phyloP scores from a whole-genome alignment of 2,113 vertebrate genomes.

The Paralichthys olivaceus region DNA sequence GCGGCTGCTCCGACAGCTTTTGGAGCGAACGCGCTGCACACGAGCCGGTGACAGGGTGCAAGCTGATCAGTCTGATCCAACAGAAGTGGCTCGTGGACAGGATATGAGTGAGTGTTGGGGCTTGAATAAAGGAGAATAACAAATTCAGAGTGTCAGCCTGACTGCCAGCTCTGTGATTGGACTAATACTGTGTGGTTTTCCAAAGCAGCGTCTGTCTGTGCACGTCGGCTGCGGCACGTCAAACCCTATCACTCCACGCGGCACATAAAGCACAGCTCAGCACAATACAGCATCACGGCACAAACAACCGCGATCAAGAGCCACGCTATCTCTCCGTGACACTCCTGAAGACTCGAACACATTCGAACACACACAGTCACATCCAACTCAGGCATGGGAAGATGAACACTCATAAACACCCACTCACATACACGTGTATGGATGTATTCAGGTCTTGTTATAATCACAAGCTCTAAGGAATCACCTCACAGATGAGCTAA shows the following conservation, averaged over 20 bases:
- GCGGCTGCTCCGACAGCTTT: conserved; percentile 13
- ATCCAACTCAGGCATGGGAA: conserved; percentile 39
- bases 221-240: conserved; percentile 59
- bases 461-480: conserved; percentile 45
- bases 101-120: conserved; percentile 63
- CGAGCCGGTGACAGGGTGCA: conserved; percentile 38
- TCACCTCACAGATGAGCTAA: conserved; percentile 49
- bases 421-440: conserved; percentile 22
- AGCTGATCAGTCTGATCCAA: conserved; percentile 54
- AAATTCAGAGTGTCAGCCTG: conserved; percentile 76
- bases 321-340: conserved; percentile 51
- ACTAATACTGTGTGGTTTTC: conserved; percentile 70
- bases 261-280: conserved; percentile 48
- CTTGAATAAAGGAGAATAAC: conserved; percentile 67
- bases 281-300: conserved; percentile 51
- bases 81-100: conserved; percentile 52
- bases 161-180: conserved; percentile 75
- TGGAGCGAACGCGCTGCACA: conserved; percentile 15
- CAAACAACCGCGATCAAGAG: conserved; percentile 72
- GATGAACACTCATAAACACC: conserved; percentile 23
- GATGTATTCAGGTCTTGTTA: conserved; percentile 53
- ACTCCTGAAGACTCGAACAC: conserved; percentile 48
- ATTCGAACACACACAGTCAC: conserved; percentile 9
- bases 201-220: conserved; percentile 58
- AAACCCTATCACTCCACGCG: conserved; percentile 66